A percentile compares a stretch with the other conserved stretches of the same genome.
Evolutionary conservation across 2,888 invertebrate genomes (phyloP).

Genomic region (Trilocha varians): DNA sequence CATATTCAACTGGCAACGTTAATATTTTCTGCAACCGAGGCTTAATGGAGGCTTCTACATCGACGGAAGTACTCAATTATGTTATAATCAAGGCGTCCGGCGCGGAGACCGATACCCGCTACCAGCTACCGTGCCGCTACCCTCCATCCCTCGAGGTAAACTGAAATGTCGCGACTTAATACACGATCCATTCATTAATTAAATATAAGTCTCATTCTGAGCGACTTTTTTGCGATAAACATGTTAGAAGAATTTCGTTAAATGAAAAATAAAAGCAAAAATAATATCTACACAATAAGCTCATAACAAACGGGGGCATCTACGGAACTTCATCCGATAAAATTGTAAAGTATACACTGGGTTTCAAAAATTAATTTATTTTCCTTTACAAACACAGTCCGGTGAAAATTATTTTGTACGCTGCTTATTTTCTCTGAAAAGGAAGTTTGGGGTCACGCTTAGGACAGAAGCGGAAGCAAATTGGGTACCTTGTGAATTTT

Average conservation of each 20-base stretch:
- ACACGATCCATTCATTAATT: constrained; percentile 37
- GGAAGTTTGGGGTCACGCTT: constrained; percentile 10
- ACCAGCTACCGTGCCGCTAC: neutral
- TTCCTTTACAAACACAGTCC: constrained; percentile 21
- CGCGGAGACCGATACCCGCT: constrained; percentile 12
- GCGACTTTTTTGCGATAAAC: constrained; percentile 20
- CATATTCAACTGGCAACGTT: neutral
- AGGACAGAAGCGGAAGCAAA: constrained; percentile 9
- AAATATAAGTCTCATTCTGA: constrained; percentile 22
- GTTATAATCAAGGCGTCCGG: constrained; percentile 47
- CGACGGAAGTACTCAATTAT: constrained; percentile 59
- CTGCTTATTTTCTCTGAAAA: constrained; percentile 14
- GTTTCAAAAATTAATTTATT: constrained; percentile 25
- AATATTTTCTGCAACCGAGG: constrained; percentile 13
- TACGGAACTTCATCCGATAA: constrained; percentile 19
- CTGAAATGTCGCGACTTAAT: constrained; percentile 33
- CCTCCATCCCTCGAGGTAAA: constrained; percentile 12
- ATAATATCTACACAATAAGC: constrained; percentile 16
- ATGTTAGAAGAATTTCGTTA: constrained; percentile 22
- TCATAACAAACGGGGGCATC: constrained; percentile 7
- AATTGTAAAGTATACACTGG: constrained; percentile 19
- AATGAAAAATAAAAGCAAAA: constrained; percentile 22
- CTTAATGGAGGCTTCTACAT: constrained; percentile 36
- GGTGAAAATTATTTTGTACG: constrained; percentile 20
- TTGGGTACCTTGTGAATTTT: neutral